Evolutionary conservation across 2,113 vertebrate species (phyloP).

Genomic region (Oophaga pumilio): DNA sequence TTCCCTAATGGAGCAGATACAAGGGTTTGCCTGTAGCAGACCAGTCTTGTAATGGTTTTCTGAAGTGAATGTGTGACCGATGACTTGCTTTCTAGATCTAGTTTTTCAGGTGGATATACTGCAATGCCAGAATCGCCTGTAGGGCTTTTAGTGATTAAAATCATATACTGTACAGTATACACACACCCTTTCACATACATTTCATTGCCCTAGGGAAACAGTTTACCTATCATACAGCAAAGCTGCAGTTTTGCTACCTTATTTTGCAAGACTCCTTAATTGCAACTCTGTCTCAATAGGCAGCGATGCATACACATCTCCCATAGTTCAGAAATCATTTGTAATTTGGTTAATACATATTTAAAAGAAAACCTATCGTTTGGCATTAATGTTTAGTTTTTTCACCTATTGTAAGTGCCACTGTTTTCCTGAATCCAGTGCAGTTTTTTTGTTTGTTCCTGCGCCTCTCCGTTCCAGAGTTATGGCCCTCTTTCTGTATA

Average conservation of each 20-base stretch:
- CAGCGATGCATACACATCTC: not conserved
- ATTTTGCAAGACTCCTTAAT: not conserved
- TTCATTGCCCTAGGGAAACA: constrained; percentile 12
- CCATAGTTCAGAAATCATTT: not conserved
- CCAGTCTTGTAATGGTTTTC: not conserved
- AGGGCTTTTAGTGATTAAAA: not conserved
- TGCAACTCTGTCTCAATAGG: not conserved
- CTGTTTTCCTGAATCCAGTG: too few relatives aligned
- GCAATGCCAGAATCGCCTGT: not conserved
- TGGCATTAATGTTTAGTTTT: too few relatives aligned
- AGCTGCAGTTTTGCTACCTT: not conserved
- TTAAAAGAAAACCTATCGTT: too few relatives aligned
- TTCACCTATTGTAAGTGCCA: too few relatives aligned
- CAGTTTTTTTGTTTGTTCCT: too few relatives aligned
- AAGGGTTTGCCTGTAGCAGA: not conserved
- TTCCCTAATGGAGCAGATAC: not conserved
- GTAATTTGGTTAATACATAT: not conserved
- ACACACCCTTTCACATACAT: constrained; percentile 9
- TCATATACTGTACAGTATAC: not conserved
- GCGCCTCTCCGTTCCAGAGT: too few relatives aligned
- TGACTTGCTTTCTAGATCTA: not conserved
- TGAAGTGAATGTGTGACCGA: not conserved
- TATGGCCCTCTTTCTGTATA: too few relatives aligned
- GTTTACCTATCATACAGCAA: not conserved
- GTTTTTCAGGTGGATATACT: constrained; percentile 13